phyloP scores from a whole-genome alignment of 2,797 vertebrate species.

The Halcyon badia region DNA sequence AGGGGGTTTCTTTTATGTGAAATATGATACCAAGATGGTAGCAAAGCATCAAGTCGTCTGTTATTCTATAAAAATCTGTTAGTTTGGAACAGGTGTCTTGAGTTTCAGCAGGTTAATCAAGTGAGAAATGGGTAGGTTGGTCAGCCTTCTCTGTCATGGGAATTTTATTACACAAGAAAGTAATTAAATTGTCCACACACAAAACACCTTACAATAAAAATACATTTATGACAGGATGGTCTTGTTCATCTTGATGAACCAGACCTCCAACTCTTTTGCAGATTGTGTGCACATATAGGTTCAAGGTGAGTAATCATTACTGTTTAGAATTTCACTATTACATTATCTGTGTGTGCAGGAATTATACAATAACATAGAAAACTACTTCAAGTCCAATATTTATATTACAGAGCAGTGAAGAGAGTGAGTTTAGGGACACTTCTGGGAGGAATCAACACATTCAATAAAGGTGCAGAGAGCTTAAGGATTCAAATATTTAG shows the following conservation, averaged over 20 bases:
- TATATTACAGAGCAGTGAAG: neutral
- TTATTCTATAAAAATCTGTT: slow-evolving; percentile 17
- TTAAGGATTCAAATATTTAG: neutral
- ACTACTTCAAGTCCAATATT: neutral
- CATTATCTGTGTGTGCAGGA: neutral
- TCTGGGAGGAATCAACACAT: neutral
- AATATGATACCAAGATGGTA: neutral
- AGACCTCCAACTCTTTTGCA: neutral
- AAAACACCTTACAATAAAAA: slow-evolving; percentile 50
- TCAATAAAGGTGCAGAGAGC: neutral
- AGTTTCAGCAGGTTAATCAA: slow-evolving; percentile 50
- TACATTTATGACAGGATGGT: neutral
- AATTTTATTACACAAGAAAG: slow-evolving; percentile 35
- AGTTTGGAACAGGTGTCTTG: slow-evolving; percentile 34
- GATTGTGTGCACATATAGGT: neutral
- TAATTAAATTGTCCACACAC: slow-evolving; percentile 52
- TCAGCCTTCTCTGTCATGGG: slow-evolving; percentile 4
- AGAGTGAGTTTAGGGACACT: neutral
- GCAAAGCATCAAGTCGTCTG: neutral
- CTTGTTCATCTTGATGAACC: slow-evolving; percentile 42
- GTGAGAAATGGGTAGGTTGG: neutral
- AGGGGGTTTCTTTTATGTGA: neutral
- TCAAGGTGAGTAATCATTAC: neutral
- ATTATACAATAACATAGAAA: neutral
- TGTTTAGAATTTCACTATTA: neutral